Evolutionary conservation across 2,888 invertebrate species (phyloP).

Genomic region (Lamellibrachia columna): DNA sequence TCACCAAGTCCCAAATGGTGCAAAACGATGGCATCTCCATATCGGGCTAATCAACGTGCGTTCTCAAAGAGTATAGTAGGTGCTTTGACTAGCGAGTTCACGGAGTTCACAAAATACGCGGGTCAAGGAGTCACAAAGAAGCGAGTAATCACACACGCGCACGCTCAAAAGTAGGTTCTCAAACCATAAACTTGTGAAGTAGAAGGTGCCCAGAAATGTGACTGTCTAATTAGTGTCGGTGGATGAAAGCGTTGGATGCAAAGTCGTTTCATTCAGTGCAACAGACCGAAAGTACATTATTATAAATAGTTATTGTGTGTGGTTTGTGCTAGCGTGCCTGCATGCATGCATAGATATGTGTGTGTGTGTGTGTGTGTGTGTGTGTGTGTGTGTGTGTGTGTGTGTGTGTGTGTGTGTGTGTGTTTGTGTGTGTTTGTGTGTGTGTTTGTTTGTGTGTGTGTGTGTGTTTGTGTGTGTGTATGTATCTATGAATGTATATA

Average conservation of each 20-base stretch:
- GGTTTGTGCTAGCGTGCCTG: too few relatives aligned
- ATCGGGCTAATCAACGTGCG: background rate
- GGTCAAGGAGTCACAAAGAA: background rate
- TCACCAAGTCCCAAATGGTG: background rate
- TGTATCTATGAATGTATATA: too few relatives aligned
- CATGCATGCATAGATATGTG: too few relatives aligned
- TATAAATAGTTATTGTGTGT: background rate
- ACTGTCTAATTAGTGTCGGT: background rate
- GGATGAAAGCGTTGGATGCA: background rate
- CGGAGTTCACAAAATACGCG: background rate
- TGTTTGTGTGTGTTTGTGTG: background rate
- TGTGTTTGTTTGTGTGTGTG: background rate
- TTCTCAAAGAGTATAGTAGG: background rate
- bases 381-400: background rate
- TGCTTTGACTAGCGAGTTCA: background rate
- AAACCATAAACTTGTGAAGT: background rate
- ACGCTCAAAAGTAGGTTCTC: background rate
- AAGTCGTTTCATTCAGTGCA: background rate
- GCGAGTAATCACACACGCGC: background rate
- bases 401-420: background rate
- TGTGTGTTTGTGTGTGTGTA: background rate
- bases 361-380: background rate
- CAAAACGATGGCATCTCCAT: background rate
- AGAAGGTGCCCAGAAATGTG: background rate
- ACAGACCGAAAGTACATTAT: background rate